Evolutionary conservation across 2,113 vertebrate species (phyloP), one percentile per base, ranked within the genome.

Genomic region (Cynocephalus volans): DNA sequence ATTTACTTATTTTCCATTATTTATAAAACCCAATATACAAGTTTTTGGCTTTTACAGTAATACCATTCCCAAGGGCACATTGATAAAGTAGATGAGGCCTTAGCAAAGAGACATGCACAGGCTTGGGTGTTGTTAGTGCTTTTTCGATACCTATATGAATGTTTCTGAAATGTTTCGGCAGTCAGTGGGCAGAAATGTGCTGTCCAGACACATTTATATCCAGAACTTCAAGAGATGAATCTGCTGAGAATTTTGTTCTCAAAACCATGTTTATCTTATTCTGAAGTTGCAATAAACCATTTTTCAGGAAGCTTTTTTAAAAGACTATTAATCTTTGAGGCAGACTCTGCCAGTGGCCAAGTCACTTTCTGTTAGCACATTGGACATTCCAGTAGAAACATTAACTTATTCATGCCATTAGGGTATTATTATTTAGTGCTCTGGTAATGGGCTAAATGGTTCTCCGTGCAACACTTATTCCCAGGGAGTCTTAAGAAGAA

Each of bases 1-100:
- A 76, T 92, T 93, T 92, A 48, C 72, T 95, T 88, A 45, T 80
- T 95, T 90, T 94, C 48, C 64, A 96, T 97, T 97, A 96, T 97
- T 95, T 87, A 93, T 88, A 84, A 96, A 96, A 80, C 58, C 36
- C 89, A 96, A 94, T 94, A 93, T 54, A 48, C 85, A 91, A 92
- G 62, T 83, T 97, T 97, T 95, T 65, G 58, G 79, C 93, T 95
- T 90, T 96, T 65, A 72, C 36, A 93, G 67, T 91, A 84, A 79
- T 83, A 24, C 14, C 11, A 50, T 73, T 89, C 85, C 79, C 67
- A 54, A 70, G 88, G 80, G 48, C 58, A 77, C 65, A 50, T 26
- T 85, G 64, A 64, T 84, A 89, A 92, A 94, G 79, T 45, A 41
- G 82, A 70, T 72, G 77, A 92, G 7, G 60, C 15, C 52, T 95